Conservation (phyloP, 2,797 vertebrate species). For the Gallinago nigripennis region DNA sequence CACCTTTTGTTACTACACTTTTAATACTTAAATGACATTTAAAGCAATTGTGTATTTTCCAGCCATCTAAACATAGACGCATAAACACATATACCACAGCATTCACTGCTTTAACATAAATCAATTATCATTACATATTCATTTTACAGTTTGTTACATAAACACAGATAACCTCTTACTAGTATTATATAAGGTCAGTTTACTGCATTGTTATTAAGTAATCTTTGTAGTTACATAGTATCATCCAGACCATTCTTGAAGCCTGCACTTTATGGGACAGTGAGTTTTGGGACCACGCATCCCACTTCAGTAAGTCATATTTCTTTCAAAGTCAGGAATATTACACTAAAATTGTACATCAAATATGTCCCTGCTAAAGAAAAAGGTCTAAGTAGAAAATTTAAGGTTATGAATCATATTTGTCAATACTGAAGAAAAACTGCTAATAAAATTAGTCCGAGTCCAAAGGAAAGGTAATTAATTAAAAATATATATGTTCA, state of each 20-base stretch:
- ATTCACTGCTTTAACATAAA: constrained; percentile 61
- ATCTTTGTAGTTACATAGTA: constrained; percentile 22
- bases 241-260: constrained; percentile 18
- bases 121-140: not conserved
- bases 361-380: not conserved
- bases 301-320: not conserved
- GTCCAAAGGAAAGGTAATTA: constrained; percentile 35
- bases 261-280: not conserved
- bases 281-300: not conserved
- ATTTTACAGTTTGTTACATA: constrained; percentile 56
- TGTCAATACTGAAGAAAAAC: constrained; percentile 27
- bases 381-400: not conserved
- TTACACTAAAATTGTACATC: not conserved
- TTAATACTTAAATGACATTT: constrained; percentile 37
- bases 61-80: constrained; percentile 46
- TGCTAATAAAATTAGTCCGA: not conserved
- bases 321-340: constrained; percentile 23
- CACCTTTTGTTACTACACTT: constrained; percentile 12
- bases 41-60: constrained; percentile 21
- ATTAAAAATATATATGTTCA: not conserved
- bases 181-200: constrained; percentile 5
- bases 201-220: constrained; percentile 29
- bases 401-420: not conserved
- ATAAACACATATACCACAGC: constrained; percentile 34
- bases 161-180: constrained; percentile 35